Base-by-base conservation (phyloP, 1,140 invertebrate genomes). In the Drosophila pseudoobscura region DNA sequence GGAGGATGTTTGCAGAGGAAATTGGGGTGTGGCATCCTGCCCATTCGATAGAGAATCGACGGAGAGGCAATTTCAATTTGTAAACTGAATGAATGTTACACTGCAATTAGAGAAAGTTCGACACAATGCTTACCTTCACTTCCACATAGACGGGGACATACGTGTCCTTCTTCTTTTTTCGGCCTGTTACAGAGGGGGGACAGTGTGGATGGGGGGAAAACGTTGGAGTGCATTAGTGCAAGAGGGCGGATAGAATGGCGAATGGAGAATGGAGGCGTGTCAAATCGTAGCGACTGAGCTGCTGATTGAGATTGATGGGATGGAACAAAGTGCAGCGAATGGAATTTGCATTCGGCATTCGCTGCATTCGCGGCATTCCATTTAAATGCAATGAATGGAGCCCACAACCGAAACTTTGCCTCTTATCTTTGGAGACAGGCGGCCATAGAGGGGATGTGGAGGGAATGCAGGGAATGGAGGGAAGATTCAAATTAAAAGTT, bases 401-500 rank as follows among this genome's bases (percentile, higher is more conserved):
- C 51, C 35, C 62, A 58, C 60, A 44, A 35, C 44, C 62, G 64
- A 82, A 87, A 87, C 52, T 78, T 80, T 82, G 57, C 11, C 56
- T 75, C 59, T 80, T 87, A 87, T 85, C 82, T 87, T 63, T 61
- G 57, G 45, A 59, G 51, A 2, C 65, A 52, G 58, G 61, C 46
- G 51, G 61, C 52, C 66, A 58, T 68, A 64, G 60, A 69, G 15
- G 31, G 13, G 8, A 15, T 7, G 46, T 50, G 31, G 29, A 5
- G n/a, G 59, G 50, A 51, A 62, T 49, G 24, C 22, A 2, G n/a
- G 59, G 50, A 51, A 62, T 35, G 64, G 20, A 20, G 20, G 20
- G 20, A 20, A 1, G 20, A 83, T 87, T 87, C 78, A 87, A 87
- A 87, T 87, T 87, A 87, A 87, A 87, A 87, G 83, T 87, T 87